Conservation (phyloP, 2,113 vertebrate genomes). For the Ptilonorhynchus violaceus region DNA sequence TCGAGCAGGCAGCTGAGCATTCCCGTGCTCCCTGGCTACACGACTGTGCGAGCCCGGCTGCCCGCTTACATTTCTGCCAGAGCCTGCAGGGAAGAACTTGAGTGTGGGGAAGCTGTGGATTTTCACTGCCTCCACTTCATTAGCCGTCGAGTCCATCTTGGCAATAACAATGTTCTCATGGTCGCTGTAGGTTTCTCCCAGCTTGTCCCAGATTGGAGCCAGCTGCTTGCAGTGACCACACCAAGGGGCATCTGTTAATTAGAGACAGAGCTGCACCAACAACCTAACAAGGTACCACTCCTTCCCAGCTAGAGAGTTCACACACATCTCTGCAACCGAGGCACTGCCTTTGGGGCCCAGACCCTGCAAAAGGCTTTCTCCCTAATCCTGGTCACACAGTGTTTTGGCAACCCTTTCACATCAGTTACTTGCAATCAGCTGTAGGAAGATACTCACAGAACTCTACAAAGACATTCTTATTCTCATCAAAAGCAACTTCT, state of each 20-base stretch:
- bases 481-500: conserved; percentile 87
- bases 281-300: neutral
- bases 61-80: conserved; percentile 80
- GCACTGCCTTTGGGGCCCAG: too few relatives aligned
- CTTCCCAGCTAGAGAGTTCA: neutral
- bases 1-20: neutral
- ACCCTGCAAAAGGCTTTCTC: neutral
- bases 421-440: neutral
- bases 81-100: conserved; percentile 92
- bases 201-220: conserved; percentile 94
- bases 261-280: neutral
- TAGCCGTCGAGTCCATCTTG: conserved; percentile 97
- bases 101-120: conserved; percentile 98
- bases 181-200: conserved; percentile 90
- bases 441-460: conserved; percentile 85
- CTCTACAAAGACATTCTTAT: conserved; percentile 93
- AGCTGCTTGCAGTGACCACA: conserved; percentile 98
- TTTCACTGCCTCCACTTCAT: conserved; percentile 92
- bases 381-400: neutral
- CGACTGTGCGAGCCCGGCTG: fast-evolving
- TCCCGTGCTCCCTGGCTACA: neutral
- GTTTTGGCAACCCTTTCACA: neutral
- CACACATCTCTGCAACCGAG: neutral
- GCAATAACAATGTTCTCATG: conserved; percentile 82
- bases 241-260: conserved; percentile 90